Conservation (phyloP, 1,140 invertebrate genomes). For the Micrasema longulum region DNA sequence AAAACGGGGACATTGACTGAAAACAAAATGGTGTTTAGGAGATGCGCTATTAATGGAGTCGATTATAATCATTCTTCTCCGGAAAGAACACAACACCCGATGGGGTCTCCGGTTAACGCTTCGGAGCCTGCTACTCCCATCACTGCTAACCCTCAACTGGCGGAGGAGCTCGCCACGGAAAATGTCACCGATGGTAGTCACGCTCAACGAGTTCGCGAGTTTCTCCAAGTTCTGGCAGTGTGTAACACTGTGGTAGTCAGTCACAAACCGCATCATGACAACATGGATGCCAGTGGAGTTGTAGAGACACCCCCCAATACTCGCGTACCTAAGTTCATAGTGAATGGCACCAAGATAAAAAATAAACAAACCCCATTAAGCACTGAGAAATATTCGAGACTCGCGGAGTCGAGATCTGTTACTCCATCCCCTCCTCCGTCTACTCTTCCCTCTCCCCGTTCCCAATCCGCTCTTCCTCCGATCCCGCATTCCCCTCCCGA, state of each 20-base stretch:
- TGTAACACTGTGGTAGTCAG: conserved; percentile 98
- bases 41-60: conserved; percentile 88
- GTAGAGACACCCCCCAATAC: conserved; percentile 64
- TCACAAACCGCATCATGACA: conserved; percentile 88
- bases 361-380: conserved; percentile 47
- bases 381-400: conserved; percentile 70
- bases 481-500: conserved; percentile 60
- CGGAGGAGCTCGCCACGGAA: conserved; percentile 71
- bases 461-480: conserved; percentile 63
- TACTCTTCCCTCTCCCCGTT: conserved; percentile 62
- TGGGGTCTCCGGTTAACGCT: conserved; percentile 55
- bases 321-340: conserved; percentile 51
- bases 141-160: conserved; percentile 74
- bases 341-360: conserved; percentile 51
- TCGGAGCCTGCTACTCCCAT: conserved; percentile 67
- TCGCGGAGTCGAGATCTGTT: conserved; percentile 78
- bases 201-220: conserved; percentile 80
- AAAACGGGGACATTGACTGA: conserved; percentile 98
- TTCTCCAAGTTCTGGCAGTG: conserved; percentile 90
- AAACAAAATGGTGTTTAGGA: conserved; percentile 96
- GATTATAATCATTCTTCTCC: conserved; percentile 87
- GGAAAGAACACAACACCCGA: conserved; percentile 49
- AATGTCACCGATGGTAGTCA: conserved; percentile 56
- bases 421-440: conserved; percentile 80
- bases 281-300: conserved; percentile 85